Evolutionary conservation across 2,888 invertebrate species (phyloP).

Genomic region (Rhodophaea formosa): DNA sequence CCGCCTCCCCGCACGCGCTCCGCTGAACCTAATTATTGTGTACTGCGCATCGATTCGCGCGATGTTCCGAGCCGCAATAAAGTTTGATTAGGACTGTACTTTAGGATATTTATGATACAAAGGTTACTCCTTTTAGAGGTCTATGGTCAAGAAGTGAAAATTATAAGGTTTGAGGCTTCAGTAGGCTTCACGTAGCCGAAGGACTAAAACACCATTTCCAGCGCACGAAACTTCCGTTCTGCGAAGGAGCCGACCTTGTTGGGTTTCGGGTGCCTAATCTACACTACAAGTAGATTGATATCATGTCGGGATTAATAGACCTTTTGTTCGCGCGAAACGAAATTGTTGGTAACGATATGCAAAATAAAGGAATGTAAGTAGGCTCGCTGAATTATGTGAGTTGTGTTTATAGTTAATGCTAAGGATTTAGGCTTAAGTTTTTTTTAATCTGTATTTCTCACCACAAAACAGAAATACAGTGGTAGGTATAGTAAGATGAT

Average conservation of each 20-base stretch:
- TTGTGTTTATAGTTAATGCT: too few species aligned
- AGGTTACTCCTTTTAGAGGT: neutral
- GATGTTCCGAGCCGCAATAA: too few species aligned
- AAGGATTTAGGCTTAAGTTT: too few species aligned
- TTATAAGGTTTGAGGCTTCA: neutral
- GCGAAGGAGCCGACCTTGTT: conserved; percentile 34
- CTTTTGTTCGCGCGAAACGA: conserved; percentile 15
- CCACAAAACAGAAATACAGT: too few species aligned
- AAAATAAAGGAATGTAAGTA: conserved; percentile 1
- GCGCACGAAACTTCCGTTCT: conserved; percentile 42
- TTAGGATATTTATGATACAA: too few species aligned
- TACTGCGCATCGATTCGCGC: too few species aligned
- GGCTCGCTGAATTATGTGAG: neutral
- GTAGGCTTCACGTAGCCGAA: conserved; percentile 5
- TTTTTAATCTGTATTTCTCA: too few species aligned
- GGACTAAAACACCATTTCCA: conserved; percentile 30
- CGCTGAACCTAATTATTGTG: too few species aligned
- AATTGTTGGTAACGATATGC: conserved; percentile 6
- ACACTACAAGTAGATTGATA: conserved; percentile 29
- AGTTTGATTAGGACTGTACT: too few species aligned
- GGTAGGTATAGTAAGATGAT: too few species aligned
- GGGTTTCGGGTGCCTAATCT: conserved; percentile 27
- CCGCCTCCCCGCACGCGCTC: too few species aligned
- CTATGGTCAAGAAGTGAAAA: neutral
- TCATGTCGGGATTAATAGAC: neutral